A percentile compares a stretch with the other conserved stretches of the same genome.
Conservation (phyloP, 2,113 vertebrate genomes). For the Malurus elegans region DNA sequence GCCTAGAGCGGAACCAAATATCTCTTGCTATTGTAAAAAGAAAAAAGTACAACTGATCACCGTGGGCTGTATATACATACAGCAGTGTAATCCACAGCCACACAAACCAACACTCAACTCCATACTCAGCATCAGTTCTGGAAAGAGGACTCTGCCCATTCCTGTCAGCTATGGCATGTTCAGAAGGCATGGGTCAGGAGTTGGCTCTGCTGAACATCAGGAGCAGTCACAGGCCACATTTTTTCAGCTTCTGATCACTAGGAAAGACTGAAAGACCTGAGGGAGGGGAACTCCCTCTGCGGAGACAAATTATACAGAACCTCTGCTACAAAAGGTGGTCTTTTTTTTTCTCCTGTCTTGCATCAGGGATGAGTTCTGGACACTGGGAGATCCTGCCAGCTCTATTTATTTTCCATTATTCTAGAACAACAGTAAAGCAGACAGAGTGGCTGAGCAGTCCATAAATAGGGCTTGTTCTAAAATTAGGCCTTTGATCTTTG, state of each 20-base stretch:
- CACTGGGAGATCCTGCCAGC: neutral
- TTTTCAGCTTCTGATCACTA: neutral
- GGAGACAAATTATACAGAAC: neutral
- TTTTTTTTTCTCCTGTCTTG: neutral
- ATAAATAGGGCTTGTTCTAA: slow-evolving; percentile 56
- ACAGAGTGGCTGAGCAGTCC: neutral
- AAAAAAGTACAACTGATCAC: neutral
- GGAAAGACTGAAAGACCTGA: neutral
- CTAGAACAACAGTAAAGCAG: slow-evolving; percentile 10
- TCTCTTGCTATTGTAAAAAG: neutral
- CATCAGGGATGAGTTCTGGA: neutral
- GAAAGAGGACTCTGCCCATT: neutral
- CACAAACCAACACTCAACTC: neutral
- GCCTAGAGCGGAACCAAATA: neutral
- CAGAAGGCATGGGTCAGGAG: neutral
- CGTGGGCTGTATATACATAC: neutral
- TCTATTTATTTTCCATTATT: slow-evolving; percentile 25
- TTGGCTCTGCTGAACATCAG: neutral
- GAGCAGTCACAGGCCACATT: neutral
- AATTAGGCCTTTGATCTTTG: slow-evolving; percentile 53
- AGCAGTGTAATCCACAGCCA: neutral
- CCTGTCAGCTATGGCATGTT: neutral
- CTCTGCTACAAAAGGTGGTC: neutral
- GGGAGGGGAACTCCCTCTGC: neutral
- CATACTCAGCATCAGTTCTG: neutral